Evolutionary conservation across 1,140 invertebrate species (phyloP), one percentile per base, ranked within the genome.

Genomic region (Stegodyphus dumicola): DNA sequence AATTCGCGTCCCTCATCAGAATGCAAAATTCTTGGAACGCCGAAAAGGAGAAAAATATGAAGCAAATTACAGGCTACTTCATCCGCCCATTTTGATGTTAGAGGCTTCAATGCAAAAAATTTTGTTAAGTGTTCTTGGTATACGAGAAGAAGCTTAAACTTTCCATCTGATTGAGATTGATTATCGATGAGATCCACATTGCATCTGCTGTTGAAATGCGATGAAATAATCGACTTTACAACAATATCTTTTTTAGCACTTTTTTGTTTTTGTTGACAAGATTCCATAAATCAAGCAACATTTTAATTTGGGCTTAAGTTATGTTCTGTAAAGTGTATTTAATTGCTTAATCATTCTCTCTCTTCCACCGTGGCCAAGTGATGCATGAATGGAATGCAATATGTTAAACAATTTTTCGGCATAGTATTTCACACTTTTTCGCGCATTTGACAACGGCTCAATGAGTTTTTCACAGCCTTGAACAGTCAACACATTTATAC

Each of bases 101-200:
- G 79, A 48, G 90, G 88, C 52, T 89, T 88, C 11, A 91, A 87
- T 86, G 89, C 83, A 77, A 89, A 87, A 88, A 91, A 92, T 88
- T 92, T 92, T 0, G 90, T 92, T 49, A 91, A 88, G 86, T 92
- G 90, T 1, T 91, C 90, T 89, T 92, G 90, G 88, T 92, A 92
- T 15, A 90, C 88, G 64, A 92, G 33, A 33, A 33, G 3, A 33
- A 33, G n/a, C n/a, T n/a, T n/a, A n/a, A 85, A 91, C 2, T 90
- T 88, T 48, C 89, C 88, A 89, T 92, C 91, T 65, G 89, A 86
- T 70, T 90, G 88, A 52, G 89, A 89, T 87, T 92, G 91, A 54
- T 90, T 86, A 87, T 92, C 90, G 67, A 92, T 92, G 7, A 92
- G 85, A 88, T 92, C 91, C 13, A 92, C 89, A 89, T 92, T 91